Evolutionary conservation across 1,140 invertebrate species (phyloP).

Genomic region (Schmidtea mediterranea): DNA sequence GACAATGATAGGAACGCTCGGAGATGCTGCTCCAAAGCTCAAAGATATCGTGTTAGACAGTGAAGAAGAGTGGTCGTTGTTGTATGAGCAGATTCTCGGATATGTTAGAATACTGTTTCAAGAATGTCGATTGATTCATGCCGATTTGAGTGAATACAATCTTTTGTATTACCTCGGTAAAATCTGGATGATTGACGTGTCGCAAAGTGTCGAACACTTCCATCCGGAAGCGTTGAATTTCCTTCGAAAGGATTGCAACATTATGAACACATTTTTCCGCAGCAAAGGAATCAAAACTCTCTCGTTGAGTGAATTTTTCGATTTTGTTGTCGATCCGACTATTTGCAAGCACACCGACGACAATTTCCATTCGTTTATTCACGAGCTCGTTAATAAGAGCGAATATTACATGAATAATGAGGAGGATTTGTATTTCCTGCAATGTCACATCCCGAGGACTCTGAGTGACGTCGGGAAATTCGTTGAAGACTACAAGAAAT

Average conservation of each 20-base stretch:
- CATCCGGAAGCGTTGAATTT: conserved; percentile 81
- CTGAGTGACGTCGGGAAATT: too few species aligned
- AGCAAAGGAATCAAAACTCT: conserved; percentile 62
- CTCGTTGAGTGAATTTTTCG: conserved; percentile 65
- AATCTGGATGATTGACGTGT: conserved; percentile 77
- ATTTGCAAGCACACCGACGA: conserved; percentile 34
- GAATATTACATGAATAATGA: too few species aligned
- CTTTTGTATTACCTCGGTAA: conserved; percentile 46
- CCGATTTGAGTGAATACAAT: conserved; percentile 89
- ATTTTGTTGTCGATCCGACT: conserved; percentile 68
- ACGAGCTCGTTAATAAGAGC: too few species aligned
- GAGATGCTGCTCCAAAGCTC: conserved; percentile 19
- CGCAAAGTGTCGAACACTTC: conserved; percentile 79
- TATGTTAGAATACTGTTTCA: conserved; percentile 77
- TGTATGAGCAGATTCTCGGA: conserved; percentile 63
- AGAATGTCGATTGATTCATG: conserved; percentile 70
- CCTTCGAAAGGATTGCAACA: conserved; percentile 69
- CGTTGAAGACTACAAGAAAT: too few species aligned
- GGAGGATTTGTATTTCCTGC: too few species aligned
- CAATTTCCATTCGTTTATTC: too few species aligned
- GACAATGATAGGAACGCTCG: conserved; percentile 59
- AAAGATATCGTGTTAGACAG: conserved; percentile 27
- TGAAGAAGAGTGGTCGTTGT: conserved; percentile 25
- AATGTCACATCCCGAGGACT: too few species aligned
- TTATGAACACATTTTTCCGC: conserved; percentile 56